Evolutionary conservation across 2,113 vertebrate species (phyloP).

Genomic region (Ceyx margarethae): DNA sequence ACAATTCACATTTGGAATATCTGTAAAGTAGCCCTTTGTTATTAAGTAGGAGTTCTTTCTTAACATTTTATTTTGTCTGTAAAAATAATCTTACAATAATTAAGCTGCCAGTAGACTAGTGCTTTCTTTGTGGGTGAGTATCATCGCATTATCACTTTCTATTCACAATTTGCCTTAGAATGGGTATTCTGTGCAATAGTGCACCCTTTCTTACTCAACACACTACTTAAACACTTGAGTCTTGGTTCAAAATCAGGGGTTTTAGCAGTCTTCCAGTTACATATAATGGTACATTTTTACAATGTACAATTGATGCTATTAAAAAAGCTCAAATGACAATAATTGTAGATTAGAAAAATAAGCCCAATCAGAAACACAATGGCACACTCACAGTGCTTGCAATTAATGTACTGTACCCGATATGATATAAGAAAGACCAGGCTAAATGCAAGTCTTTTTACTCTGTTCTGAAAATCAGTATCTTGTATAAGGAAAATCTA

Average conservation of each 20-base stretch:
- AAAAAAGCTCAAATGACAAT: not conserved
- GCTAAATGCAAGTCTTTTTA: not conserved
- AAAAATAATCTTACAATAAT: not conserved
- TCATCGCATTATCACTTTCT: not conserved
- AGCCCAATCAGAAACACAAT: not conserved
- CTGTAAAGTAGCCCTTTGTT: not conserved
- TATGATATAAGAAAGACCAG: not conserved
- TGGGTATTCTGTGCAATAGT: not conserved
- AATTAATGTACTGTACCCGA: not conserved
- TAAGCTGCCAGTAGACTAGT: not conserved
- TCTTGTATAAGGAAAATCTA: not conserved
- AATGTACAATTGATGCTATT: not conserved
- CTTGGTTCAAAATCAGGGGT: not conserved
- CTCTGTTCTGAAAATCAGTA: not conserved
- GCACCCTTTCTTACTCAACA: not conserved
- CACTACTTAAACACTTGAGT: not conserved
- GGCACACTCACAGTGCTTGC: not conserved
- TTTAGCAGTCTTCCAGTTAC: not conserved
- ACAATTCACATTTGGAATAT: not conserved
- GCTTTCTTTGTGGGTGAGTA: not conserved
- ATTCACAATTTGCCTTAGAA: not conserved
- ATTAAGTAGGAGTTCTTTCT: not conserved
- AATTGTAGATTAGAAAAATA: slow-evolving; percentile 8
- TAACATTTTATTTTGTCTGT: not conserved
- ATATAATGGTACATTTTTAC: not conserved